These are phyloP conservation scores for Echinarachnius parma DNA, from an alignment of 53 echinoderm and acorn worm genomes.

Conservation along the genomic window DNA sequence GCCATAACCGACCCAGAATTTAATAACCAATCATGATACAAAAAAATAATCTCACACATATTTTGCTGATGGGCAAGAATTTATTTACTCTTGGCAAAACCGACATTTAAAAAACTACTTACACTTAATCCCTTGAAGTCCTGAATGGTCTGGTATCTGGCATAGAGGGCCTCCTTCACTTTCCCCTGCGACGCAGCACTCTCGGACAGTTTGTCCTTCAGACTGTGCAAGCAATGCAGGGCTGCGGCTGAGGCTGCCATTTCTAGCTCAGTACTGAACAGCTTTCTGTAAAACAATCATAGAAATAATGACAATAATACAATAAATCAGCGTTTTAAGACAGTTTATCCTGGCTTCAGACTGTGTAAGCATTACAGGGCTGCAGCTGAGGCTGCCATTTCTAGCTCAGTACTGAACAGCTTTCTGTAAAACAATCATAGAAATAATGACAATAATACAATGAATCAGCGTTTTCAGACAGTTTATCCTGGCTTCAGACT, in stretches of 20 bases:
- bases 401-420: conserved; percentile 64
- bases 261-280: conserved; percentile 70
- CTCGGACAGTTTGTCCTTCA: conserved; percentile 39
- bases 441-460: not conserved
- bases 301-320: not conserved
- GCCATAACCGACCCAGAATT: too few species aligned
- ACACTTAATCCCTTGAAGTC: conserved; percentile 84
- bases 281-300: conserved; percentile 35
- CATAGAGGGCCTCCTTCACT: conserved; percentile 68
- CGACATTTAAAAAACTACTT: too few species aligned
- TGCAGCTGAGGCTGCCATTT: conserved; percentile 60
- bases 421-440: conserved; percentile 37
- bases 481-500: too few species aligned
- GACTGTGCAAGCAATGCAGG: conserved; percentile 53
- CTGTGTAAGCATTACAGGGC: conserved; percentile 57
- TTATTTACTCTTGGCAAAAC: too few species aligned
- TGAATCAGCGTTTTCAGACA: too few species aligned
- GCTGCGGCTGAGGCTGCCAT: conserved; percentile 59
- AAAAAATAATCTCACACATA: too few species aligned
- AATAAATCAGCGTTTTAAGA: too few species aligned
- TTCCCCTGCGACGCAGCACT: conserved; percentile 42
- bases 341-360: too few species aligned
- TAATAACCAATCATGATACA: too few species aligned
- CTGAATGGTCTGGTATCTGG: conserved; percentile 84
- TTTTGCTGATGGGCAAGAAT: too few species aligned